Evolutionary conservation across 64 coral and sea anemone species (phyloP), one percentile per base, ranked within the genome.

Genomic region (Orbicella faveolata): DNA sequence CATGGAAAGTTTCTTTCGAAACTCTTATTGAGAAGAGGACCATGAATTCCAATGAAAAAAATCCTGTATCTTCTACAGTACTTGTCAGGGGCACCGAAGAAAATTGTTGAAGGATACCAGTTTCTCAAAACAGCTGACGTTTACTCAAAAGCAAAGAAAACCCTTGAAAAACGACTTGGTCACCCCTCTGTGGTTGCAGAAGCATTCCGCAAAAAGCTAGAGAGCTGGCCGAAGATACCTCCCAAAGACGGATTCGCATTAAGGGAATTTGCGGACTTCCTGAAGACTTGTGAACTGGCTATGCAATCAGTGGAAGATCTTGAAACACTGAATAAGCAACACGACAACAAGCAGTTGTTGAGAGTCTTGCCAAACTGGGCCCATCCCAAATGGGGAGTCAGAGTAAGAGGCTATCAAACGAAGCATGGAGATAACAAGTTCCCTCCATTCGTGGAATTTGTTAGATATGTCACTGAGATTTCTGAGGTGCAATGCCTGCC

Each of bases 261-360:
- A 41, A 15, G 83, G 68, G 90, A 92, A 44, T 92, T 86, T 52
- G 83, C 83, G 17, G 90, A 92, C 44, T 85, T 85, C 59, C 73
- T 85, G 6, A 84, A 85, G 73, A 84, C 89, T 4, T 77, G 89
- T 61, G 80, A 73, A 52, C 74, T 92, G 19, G 90, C 82, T 34
- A 92, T 92, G 82, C 83, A 74, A 68, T 30, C 61, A 25, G 63
- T 87, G 70, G 61, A 86, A 36, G 90, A 92, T 53, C 62, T 87
- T 76, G 74, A 87, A 78, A 91, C 61, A 17, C 63, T 80, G 1
- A 89, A 89, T 54, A 89, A 63, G 16, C 87, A 89, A 54, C 87
- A 89, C 25, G 61, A 68, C 8, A 89, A 79, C 23, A 89, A 89
- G 59, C 87, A 89, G 61, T 41, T 79, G 17, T 18, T 89, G 19